A percentile compares a stretch with the other conserved stretches of the same genome.
phyloP scores from a whole-genome alignment of 2,113 vertebrate species.

The Oreotrochilus melanogaster region DNA sequence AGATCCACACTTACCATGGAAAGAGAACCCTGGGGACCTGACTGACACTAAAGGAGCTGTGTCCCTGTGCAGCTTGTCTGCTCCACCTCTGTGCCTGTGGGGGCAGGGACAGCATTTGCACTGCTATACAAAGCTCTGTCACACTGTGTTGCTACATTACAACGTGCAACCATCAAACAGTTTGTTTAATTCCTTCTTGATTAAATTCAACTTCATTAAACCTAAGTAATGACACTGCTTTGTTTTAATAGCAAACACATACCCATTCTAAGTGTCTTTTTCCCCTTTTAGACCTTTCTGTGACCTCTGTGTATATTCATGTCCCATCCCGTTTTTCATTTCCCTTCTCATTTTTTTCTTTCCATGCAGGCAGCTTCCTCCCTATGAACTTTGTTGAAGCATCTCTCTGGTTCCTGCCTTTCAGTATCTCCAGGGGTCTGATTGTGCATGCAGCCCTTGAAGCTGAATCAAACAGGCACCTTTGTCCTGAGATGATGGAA shows the following conservation, averaged over 20 bases:
- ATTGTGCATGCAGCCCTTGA: slow-evolving; percentile 70
- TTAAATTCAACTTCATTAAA: slow-evolving; percentile 62
- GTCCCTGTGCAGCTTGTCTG: not conserved
- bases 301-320: slow-evolving; percentile 13
- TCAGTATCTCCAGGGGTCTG: slow-evolving; percentile 61
- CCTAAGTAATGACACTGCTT: not conserved
- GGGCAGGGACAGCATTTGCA: not conserved
- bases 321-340: slow-evolving; percentile 6
- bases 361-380: slow-evolving; percentile 39
- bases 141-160: not conserved
- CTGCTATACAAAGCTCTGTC: not conserved
- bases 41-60: not conserved
- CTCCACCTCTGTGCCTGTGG: not conserved
- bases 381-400: slow-evolving; percentile 60
- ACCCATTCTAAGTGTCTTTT: slow-evolving; percentile 21
- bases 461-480: slow-evolving; percentile 66
- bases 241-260: slow-evolving; percentile 35
- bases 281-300: slow-evolving; percentile 32
- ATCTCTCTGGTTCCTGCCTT: slow-evolving; percentile 46
- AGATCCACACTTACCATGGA: not conserved
- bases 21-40: not conserved
- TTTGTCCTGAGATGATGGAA: slow-evolving; percentile 61
- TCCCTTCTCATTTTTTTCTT: slow-evolving; percentile 16
- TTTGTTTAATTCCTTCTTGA: slow-evolving; percentile 35
- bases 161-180: not conserved